These are phyloP conservation scores for Gymnothorax javanicus DNA, from an alignment of 2,797 vertebrate species.

Conservation along the genomic window DNA sequence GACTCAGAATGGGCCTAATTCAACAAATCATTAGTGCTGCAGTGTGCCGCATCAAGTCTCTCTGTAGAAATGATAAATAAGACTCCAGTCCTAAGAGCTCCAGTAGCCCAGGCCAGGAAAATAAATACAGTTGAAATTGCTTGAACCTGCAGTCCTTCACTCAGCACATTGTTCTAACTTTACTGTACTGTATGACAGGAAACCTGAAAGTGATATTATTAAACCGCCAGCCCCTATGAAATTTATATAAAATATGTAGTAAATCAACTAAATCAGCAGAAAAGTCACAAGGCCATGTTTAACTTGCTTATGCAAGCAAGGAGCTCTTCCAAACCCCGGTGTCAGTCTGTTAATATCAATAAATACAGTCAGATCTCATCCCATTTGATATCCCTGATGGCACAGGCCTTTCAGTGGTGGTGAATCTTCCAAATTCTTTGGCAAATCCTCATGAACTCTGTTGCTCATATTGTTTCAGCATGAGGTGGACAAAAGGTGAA, in stretches of 20 bases:
- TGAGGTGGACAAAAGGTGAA: neutral
- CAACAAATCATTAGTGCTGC: neutral
- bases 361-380: slow-evolving; percentile 31
- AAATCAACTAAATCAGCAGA: slow-evolving; percentile 3
- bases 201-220: neutral
- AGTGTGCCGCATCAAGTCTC: neutral
- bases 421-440: slow-evolving; percentile 41
- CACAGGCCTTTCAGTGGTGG: slow-evolving; percentile 18
- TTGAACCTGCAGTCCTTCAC: neutral
- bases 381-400: slow-evolving; percentile 31
- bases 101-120: neutral
- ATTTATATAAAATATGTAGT: neutral
- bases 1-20: neutral
- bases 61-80: neutral
- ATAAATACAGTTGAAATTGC: neutral
- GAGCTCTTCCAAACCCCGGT: slow-evolving; percentile 24
- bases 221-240: neutral
- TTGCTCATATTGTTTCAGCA: slow-evolving; percentile 8
- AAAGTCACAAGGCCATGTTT: neutral
- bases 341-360: slow-evolving; percentile 26
- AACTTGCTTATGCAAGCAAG: neutral
- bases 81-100: neutral
- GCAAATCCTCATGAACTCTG: slow-evolving; percentile 25
- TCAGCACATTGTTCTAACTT: neutral
- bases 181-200: neutral